A percentile compares a stretch with the other conserved stretches of the same genome.
These are phyloP conservation scores for Lasioglossum lativentre DNA, from an alignment of 2,888 invertebrate genomes.

Conservation along the genomic window DNA sequence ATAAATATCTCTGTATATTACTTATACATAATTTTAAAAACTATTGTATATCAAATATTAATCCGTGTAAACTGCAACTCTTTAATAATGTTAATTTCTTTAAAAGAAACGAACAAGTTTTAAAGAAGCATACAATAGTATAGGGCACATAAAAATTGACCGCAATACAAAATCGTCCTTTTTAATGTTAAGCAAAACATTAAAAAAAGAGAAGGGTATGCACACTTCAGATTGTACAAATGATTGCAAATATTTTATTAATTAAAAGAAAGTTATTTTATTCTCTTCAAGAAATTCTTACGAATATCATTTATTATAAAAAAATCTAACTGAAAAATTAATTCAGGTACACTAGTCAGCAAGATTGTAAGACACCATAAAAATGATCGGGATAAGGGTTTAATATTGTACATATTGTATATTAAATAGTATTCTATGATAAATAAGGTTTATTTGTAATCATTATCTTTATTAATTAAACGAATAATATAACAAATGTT, in stretches of 20 bases:
- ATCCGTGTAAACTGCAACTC: neutral
- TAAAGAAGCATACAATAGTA: neutral
- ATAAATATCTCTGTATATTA: neutral
- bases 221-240: neutral
- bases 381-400: neutral
- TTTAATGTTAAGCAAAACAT: neutral
- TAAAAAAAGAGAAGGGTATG: neutral
- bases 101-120: neutral
- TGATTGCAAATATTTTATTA: neutral
- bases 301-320: neutral
- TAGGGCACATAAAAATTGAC: neutral
- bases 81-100: neutral
- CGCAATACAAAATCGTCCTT: neutral
- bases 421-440: neutral
- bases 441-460: conserved; percentile 21
- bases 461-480: neutral
- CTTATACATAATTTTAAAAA: neutral
- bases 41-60: neutral
- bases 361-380: neutral
- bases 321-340: neutral
- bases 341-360: neutral
- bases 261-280: neutral
- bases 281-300: conserved; percentile 1
- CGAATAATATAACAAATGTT: neutral
- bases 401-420: neutral